Conservation (phyloP, 2,797 vertebrate genomes). For the Helarctos malayanus region DNA sequence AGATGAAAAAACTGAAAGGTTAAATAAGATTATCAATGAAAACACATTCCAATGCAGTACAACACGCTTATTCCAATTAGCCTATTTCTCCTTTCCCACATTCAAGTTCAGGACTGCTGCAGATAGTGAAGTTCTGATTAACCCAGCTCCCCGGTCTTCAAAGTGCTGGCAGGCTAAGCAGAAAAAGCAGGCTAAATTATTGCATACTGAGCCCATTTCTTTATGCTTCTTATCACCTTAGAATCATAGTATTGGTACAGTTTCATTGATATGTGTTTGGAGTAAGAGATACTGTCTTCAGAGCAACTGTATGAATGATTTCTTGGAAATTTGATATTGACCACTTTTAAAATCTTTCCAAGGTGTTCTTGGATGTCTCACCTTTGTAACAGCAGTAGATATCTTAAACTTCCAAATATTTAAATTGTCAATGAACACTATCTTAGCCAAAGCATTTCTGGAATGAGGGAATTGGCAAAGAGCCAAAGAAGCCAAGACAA, state of each 20-base stretch:
- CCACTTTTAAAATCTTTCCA: background rate
- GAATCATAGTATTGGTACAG: background rate
- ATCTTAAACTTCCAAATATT: slow-evolving; percentile 5
- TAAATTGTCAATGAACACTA: background rate
- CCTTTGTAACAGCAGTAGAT: slow-evolving; percentile 14
- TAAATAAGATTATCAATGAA: background rate
- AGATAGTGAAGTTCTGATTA: background rate
- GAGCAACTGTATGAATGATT: background rate
- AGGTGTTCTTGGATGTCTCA: background rate
- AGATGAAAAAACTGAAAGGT: background rate
- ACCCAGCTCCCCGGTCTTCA: background rate
- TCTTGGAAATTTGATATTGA: background rate
- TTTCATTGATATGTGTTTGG: background rate
- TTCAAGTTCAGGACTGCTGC: background rate
- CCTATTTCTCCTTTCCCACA: background rate
- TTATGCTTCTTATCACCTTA: background rate
- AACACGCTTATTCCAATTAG: background rate
- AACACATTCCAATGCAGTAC: background rate
- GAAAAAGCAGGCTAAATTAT: slow-evolving; percentile 50
- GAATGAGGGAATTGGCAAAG: background rate
- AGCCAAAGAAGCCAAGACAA: slow-evolving; percentile 27
- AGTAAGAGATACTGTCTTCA: background rate
- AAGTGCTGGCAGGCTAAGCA: background rate
- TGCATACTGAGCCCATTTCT: background rate
- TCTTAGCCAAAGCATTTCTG: slow-evolving; percentile 42